Base-by-base conservation (phyloP, 1,140 invertebrate genomes). In the Colletes gigas region DNA sequence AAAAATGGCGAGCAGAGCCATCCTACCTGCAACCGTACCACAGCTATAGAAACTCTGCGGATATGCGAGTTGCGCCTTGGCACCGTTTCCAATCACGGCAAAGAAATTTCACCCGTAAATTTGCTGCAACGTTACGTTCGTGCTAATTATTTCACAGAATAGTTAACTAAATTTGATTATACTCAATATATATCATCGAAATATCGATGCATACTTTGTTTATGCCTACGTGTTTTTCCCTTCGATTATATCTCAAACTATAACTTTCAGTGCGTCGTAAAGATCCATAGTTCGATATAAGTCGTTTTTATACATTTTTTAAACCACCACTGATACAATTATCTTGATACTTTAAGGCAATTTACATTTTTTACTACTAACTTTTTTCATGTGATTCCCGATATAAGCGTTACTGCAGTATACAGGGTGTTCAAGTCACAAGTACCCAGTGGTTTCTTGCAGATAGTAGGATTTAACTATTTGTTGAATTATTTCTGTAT, bases 1-100 rank as follows among this genome's bases (percentile, higher is more conserved):
- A 87, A 87, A 87, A 87, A 87, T 85, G 85, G 85, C 83, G 83
- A 77, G 60, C 4, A 72, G 70, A 30, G 72, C n/a, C 44, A 50
- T 70, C 75, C 62, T 65, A 78, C 52, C 75, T 72, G 75, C 76
- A 69, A 78, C 47, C 55, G 60, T 68, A 50, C 50, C 72, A 30
- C 68, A 55, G 60, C 80, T 82, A 82, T 82, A 82, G 81, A 71
- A 68, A 66, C 60, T 82, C 62, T 82, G 81, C 81, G 8, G 81
- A 82, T 78, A 78, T 19, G 65, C 39, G 39, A 81, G 63, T 67
- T 75, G 66, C 19, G 73, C 39, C 63, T 62, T 76, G 73, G 65
- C 73, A 76, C 65, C 19, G 59, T 72, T 78, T 78, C 47, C 59
- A 72, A 72, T 63, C 21, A 17, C 57, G 12, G 4, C n/a, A 6